Percentiles rank a stretch among this genome's conserved stretches.
These are phyloP conservation scores for Australoheros scitulus DNA, from an alignment of 2,113 vertebrate genomes.

Conservation along the genomic window DNA sequence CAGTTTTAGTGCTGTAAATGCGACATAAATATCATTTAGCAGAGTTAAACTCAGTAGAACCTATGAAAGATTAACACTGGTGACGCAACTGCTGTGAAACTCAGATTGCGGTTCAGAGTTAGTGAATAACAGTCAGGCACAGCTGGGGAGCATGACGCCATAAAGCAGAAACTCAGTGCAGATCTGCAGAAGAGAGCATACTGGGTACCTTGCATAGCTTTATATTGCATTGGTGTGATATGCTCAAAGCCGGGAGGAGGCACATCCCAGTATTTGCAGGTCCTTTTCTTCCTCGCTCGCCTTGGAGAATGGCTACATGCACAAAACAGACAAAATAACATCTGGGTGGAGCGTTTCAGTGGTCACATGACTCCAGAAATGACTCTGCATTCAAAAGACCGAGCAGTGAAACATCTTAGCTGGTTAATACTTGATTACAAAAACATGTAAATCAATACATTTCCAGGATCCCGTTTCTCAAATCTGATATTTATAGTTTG, in stretches of 20 bases:
- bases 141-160: background rate
- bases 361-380: background rate
- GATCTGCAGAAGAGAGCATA: background rate
- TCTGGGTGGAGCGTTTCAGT: background rate
- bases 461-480: no score
- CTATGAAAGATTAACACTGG: no score
- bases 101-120: background rate
- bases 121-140: background rate
- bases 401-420: no score
- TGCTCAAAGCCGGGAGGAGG: conserved; percentile 81
- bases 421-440: background rate
- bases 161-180: background rate
- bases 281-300: conserved; percentile 75
- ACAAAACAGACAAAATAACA: background rate
- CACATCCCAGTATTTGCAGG: conserved; percentile 80
- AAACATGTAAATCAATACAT: background rate
- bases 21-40: no score
- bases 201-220: conserved; percentile 81
- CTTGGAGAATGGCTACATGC: conserved; percentile 69
- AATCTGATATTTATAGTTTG: no score
- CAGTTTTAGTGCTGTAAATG: background rate
- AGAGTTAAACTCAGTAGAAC: no score
- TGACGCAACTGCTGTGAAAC: background rate
- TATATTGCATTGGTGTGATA: conserved; percentile 82
- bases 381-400: no score